Evolutionary conservation across 1,140 invertebrate genomes (phyloP), one percentile per base, ranked within the genome.

Genomic region (Idris sp.): DNA sequence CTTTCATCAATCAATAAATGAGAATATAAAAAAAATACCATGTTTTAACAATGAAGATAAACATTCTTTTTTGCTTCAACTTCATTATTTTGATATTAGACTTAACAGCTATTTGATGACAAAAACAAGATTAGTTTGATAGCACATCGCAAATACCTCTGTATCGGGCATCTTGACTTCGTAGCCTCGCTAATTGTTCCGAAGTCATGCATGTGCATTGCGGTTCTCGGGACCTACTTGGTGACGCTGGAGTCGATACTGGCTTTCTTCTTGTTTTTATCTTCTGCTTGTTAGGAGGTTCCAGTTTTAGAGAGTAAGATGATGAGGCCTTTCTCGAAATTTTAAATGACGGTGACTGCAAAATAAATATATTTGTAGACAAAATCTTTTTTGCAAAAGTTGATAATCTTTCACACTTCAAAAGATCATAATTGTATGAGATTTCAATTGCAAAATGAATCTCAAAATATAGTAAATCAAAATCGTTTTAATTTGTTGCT

Each of bases 321-420:
- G 96, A 98, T 62, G 96, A 97, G 77, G 96, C 95, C 91, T 98
- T 98, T 84, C 97, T 92, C 82, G 95, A 96, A 91, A 97, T 98
- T 91, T 97, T 98, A 91, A 97, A 97, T 84, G 96, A 95, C 81
- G 96, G 96, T 89, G 95, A 97, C 97, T 98, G 92, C 86, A 92
- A 93, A 28, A n/a, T n/a, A n/a, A n/a, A n/a, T n/a, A n/a, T n/a
- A n/a, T n/a, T n/a, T n/a, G n/a, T n/a, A n/a, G n/a, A n/a, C n/a
- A n/a, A n/a, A n/a, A n/a, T n/a, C n/a, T n/a, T n/a, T n/a, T n/a
- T n/a, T n/a, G n/a, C n/a, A n/a, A n/a, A n/a, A n/a, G n/a, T n/a
- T n/a, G n/a, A n/a, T n/a, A n/a, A n/a, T n/a, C n/a, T n/a, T n/a
- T n/a, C n/a, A n/a, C n/a, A n/a, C n/a, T n/a, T n/a, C n/a, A n/a